Evolutionary conservation across 2,888 invertebrate genomes (phyloP).

Genomic region (Eupsilia transversa): DNA sequence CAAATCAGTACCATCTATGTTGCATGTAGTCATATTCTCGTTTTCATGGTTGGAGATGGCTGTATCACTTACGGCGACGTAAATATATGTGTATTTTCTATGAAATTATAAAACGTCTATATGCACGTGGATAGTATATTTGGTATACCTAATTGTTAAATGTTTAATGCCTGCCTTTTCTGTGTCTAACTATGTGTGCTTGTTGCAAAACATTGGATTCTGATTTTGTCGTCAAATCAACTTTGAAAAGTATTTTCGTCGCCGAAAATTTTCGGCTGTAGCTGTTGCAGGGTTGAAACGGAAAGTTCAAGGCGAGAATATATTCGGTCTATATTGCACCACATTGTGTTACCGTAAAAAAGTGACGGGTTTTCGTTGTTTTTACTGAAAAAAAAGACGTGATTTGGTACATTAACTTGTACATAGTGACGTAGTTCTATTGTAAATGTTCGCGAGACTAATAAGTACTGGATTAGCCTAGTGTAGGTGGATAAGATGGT

Average conservation of each 20-base stretch:
- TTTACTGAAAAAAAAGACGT: slow-evolving; percentile 13
- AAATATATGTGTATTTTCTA: slow-evolving; percentile 26
- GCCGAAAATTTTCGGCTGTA: slow-evolving; percentile 18
- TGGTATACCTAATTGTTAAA: slow-evolving; percentile 41
- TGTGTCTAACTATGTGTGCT: slow-evolving; percentile 59
- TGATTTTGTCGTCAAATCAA: slow-evolving; percentile 9
- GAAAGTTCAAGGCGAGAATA: slow-evolving; percentile 51
- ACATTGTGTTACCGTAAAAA: slow-evolving; percentile 31
- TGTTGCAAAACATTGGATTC: slow-evolving; percentile 46
- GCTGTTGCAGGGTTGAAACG: slow-evolving; percentile 50
- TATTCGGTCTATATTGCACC: slow-evolving; percentile 38
- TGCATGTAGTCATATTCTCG: slow-evolving; percentile 56
- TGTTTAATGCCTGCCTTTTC: slow-evolving; percentile 49
- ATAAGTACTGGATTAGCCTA: slow-evolving; percentile 37
- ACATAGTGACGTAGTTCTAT: slow-evolving; percentile 29
- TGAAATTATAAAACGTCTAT: slow-evolving; percentile 41
- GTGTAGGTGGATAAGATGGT: slow-evolving; percentile 29
- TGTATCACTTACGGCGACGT: slow-evolving; percentile 13
- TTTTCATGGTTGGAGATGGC: slow-evolving; percentile 28
- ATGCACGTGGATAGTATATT: slow-evolving; percentile 55
- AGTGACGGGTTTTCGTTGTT: slow-evolving; percentile 23
- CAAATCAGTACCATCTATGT: slow-evolving; percentile 52
- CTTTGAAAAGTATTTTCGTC: slow-evolving; percentile 11
- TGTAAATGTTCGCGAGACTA: slow-evolving; percentile 34
- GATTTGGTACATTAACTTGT: slow-evolving; percentile 9